These are phyloP conservation scores for Apolygus lucorum DNA, from an alignment of 1,140 invertebrate species.

Conservation along the genomic window DNA sequence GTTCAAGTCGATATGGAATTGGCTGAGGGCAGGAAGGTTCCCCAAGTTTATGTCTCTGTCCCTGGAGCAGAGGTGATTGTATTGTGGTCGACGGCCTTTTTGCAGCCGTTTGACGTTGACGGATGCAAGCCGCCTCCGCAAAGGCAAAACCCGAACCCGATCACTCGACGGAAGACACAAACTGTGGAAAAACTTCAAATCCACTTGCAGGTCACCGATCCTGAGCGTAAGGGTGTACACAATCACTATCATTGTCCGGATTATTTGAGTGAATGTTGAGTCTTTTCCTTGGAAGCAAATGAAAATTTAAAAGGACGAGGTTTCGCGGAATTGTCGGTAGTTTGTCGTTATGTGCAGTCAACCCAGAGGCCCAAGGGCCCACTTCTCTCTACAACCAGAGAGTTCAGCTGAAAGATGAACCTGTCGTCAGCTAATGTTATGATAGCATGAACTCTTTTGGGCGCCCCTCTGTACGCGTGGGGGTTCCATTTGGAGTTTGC, in stretches of 20 bases:
- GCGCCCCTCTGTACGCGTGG: conserved; percentile 20
- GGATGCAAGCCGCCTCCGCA: conserved; percentile 27
- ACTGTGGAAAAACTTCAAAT: conserved; percentile 31
- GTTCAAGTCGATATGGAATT: no score
- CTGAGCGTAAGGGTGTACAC: conserved; percentile 34
- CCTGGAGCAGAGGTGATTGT: no score
- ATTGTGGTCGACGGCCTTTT: no score
- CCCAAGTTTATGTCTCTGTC: no score
- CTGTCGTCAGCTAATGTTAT: conserved; percentile 41
- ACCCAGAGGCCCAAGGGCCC: conserved; percentile 24
- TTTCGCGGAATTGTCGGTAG: no score
- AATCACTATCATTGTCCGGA: conserved; percentile 33
- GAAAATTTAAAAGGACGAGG: no score
- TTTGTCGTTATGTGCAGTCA: background rate
- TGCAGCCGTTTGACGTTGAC: conserved; percentile 13
- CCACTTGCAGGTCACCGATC: conserved; percentile 31
- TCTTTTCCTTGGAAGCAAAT: no score
- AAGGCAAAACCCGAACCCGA: conserved; percentile 18
- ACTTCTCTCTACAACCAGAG: conserved; percentile 34
- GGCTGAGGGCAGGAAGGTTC: no score
- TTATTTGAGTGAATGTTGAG: no score
- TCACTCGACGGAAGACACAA: conserved; percentile 22
- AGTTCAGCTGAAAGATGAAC: conserved; percentile 35
- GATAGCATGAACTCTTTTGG: conserved; percentile 25
- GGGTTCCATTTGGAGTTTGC: conserved; percentile 20